Percentiles rank a stretch among this genome's conserved stretches.
Evolutionary conservation across 2,888 invertebrate genomes (phyloP).

Genomic region (Latrodectus hesperus): DNA sequence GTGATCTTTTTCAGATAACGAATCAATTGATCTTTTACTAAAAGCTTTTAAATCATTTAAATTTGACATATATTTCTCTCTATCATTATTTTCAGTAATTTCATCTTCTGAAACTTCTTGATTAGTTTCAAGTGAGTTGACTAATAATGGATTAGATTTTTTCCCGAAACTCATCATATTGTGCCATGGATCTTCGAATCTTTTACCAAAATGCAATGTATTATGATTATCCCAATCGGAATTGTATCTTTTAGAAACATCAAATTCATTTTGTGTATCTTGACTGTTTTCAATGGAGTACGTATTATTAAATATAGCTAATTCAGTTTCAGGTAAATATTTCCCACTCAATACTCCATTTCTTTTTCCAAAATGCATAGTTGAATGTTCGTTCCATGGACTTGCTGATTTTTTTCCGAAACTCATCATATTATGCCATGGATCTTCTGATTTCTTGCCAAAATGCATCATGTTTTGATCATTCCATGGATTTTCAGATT

Average conservation of each 20-base stretch:
- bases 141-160: slow-evolving; percentile 14
- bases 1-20: too few relatives aligned
- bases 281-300: too few relatives aligned
- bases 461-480: slow-evolving; percentile 12
- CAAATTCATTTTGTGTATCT: too few relatives aligned
- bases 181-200: slow-evolving; percentile 16
- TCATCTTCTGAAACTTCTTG: too few relatives aligned
- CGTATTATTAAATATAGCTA: too few relatives aligned
- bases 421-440: slow-evolving; percentile 42
- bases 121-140: too few relatives aligned
- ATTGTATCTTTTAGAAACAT: too few relatives aligned
- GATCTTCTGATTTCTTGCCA: slow-evolving; percentile 21
- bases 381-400: slow-evolving; percentile 27
- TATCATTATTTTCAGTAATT: too few relatives aligned
- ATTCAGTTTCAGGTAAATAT: too few relatives aligned
- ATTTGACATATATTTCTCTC: too few relatives aligned
- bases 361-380: slow-evolving; percentile 50
- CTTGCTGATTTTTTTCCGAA: slow-evolving; percentile 42
- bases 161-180: slow-evolving; percentile 47
- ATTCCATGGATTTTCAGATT: background rate
- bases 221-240: background rate
- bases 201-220: background rate
- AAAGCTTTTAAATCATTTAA: too few relatives aligned
- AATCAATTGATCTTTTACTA: too few relatives aligned
- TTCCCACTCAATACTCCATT: background rate